Percentiles rank a stretch among this genome's conserved stretches.
Evolutionary conservation across 2,113 vertebrate genomes (phyloP).

Genomic region (Silurus meridionalis): DNA sequence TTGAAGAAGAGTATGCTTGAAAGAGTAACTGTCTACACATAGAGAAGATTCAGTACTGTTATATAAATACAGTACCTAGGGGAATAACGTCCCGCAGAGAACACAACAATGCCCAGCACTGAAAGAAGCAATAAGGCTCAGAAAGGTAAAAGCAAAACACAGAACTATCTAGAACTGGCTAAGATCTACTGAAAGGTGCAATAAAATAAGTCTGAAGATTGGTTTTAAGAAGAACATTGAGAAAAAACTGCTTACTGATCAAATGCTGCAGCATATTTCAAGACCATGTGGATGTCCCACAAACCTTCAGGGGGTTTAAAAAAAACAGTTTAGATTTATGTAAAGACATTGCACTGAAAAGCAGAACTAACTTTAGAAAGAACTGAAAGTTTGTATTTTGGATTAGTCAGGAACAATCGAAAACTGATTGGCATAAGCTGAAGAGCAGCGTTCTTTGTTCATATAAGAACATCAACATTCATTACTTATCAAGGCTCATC

Average conservation of each 20-base stretch:
- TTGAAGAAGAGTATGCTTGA: neutral
- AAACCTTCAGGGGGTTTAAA: neutral
- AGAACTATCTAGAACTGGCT: neutral
- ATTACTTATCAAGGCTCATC: too few relatives aligned
- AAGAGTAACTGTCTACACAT: neutral
- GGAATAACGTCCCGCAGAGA: neutral
- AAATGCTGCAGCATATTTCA: neutral
- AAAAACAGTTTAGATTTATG: neutral
- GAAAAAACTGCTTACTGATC: neutral
- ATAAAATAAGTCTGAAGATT: neutral
- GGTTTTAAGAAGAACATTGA: neutral
- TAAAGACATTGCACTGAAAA: neutral
- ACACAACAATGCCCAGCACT: neutral
- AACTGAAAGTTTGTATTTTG: neutral
- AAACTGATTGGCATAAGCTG: neutral
- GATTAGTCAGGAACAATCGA: neutral
- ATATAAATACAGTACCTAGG: neutral
- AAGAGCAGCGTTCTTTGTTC: neutral
- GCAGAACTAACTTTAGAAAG: neutral
- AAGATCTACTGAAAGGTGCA: neutral
- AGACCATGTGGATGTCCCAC: neutral
- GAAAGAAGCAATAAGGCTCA: neutral
- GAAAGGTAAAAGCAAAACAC: neutral
- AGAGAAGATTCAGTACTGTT: neutral
- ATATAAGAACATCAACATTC: neutral